phyloP scores from a whole-genome alignment of 2,113 vertebrate species.

The Sorex fumeus region DNA sequence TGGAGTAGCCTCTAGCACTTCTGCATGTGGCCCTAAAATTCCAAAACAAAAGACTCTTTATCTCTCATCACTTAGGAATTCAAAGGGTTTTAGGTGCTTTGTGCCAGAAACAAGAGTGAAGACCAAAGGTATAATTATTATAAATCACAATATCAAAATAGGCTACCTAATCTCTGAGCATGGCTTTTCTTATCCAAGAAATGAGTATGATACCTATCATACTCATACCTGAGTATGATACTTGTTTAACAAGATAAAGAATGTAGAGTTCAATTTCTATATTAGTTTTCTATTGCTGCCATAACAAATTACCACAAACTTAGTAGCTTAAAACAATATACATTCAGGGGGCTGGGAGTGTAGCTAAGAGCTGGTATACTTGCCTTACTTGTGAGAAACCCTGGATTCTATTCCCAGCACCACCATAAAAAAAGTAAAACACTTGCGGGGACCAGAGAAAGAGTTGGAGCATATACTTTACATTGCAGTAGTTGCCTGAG shows the following conservation, averaged over 20 bases:
- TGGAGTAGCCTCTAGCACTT: no score
- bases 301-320: slow-evolving; percentile 1
- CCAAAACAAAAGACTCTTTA: no score
- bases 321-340: slow-evolving; percentile 24
- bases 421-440: no score
- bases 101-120: background rate
- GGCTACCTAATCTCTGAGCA: slow-evolving; percentile 33
- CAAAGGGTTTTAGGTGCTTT: background rate
- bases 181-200: slow-evolving; percentile 16
- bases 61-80: slow-evolving; percentile 45
- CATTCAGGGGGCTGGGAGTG: no score
- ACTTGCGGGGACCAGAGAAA: no score
- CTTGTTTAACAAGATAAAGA: slow-evolving; percentile 42
- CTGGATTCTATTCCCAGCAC: no score
- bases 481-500: background rate
- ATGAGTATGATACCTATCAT: slow-evolving; percentile 27
- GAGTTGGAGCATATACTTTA: background rate
- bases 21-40: no score
- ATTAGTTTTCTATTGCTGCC: slow-evolving; percentile 24
- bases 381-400: no score
- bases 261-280: background rate
- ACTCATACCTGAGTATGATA: slow-evolving; percentile 31
- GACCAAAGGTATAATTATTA: background rate
- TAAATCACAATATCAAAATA: background rate
- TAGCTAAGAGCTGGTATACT: background rate